phyloP scores from a whole-genome alignment of 2,113 vertebrate genomes.

The Vulpes ferrilata region DNA sequence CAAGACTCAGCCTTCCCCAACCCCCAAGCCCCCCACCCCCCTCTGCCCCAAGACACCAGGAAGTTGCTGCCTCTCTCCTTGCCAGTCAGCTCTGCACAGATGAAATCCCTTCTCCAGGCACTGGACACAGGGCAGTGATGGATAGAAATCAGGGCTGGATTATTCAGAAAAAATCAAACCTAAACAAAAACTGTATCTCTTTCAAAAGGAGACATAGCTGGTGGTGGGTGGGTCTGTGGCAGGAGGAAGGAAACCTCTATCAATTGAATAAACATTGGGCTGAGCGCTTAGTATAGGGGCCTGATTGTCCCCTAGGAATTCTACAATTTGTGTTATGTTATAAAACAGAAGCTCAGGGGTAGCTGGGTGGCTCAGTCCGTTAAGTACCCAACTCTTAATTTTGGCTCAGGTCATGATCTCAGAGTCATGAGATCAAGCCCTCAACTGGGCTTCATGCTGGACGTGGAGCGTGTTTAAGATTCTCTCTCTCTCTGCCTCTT shows the following conservation, averaged over 20 bases:
- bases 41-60: neutral
- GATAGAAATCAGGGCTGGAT: neutral
- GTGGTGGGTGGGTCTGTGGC: neutral
- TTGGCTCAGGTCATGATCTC: neutral
- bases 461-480: neutral
- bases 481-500: neutral
- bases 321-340: neutral
- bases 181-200: neutral
- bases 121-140: neutral
- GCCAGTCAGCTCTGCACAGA: neutral
- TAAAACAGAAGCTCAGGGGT: neutral
- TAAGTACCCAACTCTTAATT: neutral
- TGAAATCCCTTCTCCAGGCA: neutral
- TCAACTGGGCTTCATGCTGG: rapidly evolving
- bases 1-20: neutral
- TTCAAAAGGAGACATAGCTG: neutral
- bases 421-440: neutral
- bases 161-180: neutral
- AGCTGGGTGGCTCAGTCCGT: neutral
- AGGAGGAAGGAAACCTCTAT: neutral
- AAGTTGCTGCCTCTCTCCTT: neutral
- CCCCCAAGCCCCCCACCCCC: too few relatives aligned
- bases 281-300: neutral
- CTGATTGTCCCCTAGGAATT: neutral
- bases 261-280: neutral